A percentile compares a stretch with the other conserved stretches of the same genome.
Conservation (phyloP, 2,888 invertebrate genomes). For the Leptodirus hochenwartii region DNA sequence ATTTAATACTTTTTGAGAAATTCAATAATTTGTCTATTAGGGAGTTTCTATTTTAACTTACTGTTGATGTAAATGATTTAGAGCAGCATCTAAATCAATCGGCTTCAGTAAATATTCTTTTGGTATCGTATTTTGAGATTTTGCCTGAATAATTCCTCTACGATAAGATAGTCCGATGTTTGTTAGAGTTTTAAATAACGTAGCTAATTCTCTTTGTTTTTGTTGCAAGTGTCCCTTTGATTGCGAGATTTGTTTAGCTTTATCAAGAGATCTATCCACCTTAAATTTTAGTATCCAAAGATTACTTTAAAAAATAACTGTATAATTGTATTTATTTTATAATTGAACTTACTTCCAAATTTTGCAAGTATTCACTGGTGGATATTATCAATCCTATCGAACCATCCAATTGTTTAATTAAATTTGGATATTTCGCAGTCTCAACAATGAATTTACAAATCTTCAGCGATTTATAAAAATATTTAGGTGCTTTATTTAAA, state of each 20-base stretch:
- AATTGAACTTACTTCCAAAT: constrained; percentile 38
- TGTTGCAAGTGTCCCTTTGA: constrained; percentile 68
- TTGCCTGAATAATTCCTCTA: constrained; percentile 48
- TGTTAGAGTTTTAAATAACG: constrained; percentile 64
- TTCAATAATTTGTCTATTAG: too few relatives aligned
- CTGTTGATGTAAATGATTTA: constrained; percentile 32
- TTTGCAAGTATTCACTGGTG: constrained; percentile 46
- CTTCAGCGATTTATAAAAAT: constrained; percentile 39
- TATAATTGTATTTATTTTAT: not conserved
- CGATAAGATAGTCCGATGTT: constrained; percentile 66
- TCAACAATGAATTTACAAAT: constrained; percentile 45
- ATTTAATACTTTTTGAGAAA: not conserved
- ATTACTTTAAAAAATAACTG: not conserved
- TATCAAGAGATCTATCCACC: constrained; percentile 38
- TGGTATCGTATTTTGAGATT: constrained; percentile 29
- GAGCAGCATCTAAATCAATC: constrained; percentile 42
- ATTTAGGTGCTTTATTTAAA: constrained; percentile 13
- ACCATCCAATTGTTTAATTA: constrained; percentile 44
- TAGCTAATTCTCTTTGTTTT: constrained; percentile 68
- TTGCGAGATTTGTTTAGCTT: constrained; percentile 58
- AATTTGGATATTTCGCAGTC: constrained; percentile 35
- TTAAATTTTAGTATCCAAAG: constrained; percentile 14
- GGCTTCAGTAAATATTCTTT: constrained; percentile 50
- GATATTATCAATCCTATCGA: constrained; percentile 47
- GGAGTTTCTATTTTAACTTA: constrained; percentile 13